Conservation (phyloP, 2,797 vertebrate species). For the Lepidocolaptes lacrymiger region DNA sequence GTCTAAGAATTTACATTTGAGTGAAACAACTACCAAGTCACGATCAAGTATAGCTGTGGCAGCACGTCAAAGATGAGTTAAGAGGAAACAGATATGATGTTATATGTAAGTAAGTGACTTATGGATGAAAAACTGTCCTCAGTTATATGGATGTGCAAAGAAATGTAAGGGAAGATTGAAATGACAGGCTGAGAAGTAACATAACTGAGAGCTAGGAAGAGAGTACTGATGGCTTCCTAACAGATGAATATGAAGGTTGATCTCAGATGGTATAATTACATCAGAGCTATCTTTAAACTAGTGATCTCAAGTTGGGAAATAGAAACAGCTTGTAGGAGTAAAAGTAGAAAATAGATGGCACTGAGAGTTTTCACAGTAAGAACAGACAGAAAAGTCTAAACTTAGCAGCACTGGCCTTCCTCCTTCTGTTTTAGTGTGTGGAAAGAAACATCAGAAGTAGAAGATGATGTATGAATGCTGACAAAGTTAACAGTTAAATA, state of each 20-base stretch:
- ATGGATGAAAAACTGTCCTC: background rate
- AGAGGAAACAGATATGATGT: background rate
- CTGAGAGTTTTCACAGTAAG: conserved; percentile 21
- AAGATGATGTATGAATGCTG: background rate
- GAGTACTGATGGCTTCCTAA: background rate
- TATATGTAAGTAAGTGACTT: background rate
- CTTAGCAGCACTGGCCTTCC: background rate
- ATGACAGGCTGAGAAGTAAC: background rate
- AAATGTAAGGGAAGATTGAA: background rate
- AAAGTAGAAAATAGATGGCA: conserved; percentile 30
- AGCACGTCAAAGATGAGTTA: background rate
- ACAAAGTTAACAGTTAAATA: background rate
- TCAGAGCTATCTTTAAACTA: conserved; percentile 34
- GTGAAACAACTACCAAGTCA: background rate
- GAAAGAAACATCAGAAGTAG: background rate
- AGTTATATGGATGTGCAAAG: background rate
- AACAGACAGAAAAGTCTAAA: conserved; percentile 25
- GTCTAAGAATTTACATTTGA: background rate
- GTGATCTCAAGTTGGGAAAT: conserved; percentile 8
- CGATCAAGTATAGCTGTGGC: background rate
- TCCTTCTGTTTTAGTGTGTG: background rate
- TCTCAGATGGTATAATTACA: background rate
- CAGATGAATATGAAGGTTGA: background rate
- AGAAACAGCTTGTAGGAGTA: conserved; percentile 22
- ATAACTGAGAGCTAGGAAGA: background rate